A percentile compares a stretch with the other conserved stretches of the same genome.
Conservation (phyloP, 2,888 invertebrate species). For the Patella depressa region DNA sequence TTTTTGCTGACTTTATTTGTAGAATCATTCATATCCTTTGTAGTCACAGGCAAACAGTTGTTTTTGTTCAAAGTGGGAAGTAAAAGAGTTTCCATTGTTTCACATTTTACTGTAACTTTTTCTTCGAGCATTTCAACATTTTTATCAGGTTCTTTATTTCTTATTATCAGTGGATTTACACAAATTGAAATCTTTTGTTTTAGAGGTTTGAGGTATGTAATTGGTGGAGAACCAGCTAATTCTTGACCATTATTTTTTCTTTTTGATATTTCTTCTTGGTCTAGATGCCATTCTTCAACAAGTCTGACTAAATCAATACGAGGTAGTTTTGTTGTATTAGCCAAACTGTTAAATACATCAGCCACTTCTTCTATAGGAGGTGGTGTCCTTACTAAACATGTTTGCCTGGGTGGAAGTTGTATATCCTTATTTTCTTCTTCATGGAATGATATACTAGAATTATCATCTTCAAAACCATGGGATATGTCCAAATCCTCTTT, state of each 20-base stretch:
- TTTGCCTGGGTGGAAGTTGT: neutral
- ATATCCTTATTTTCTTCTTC: neutral
- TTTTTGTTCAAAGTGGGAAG: neutral
- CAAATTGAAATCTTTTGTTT: constrained; percentile 4
- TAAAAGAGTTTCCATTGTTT: neutral
- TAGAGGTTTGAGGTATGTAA: too few species aligned
- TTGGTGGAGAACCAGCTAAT: neutral
- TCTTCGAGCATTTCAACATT: neutral
- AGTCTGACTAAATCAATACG: constrained; percentile 45
- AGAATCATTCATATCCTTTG: neutral
- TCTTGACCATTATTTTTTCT: neutral
- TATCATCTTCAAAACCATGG: neutral
- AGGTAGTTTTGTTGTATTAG: constrained; percentile 25
- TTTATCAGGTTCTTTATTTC: neutral
- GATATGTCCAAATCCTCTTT: neutral
- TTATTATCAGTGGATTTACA: neutral
- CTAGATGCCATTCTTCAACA: constrained; percentile 53
- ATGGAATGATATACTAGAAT: neutral
- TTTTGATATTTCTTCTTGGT: constrained; percentile 31
- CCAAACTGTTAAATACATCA: constrained; percentile 36
- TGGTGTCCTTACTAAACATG: constrained; percentile 39
- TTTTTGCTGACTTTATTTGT: neutral
- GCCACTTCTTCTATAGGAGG: constrained; percentile 45
- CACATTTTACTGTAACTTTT: neutral
- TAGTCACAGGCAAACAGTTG: neutral